Base-by-base conservation (phyloP, 1,140 invertebrate genomes). In the Callitettix versicolor region DNA sequence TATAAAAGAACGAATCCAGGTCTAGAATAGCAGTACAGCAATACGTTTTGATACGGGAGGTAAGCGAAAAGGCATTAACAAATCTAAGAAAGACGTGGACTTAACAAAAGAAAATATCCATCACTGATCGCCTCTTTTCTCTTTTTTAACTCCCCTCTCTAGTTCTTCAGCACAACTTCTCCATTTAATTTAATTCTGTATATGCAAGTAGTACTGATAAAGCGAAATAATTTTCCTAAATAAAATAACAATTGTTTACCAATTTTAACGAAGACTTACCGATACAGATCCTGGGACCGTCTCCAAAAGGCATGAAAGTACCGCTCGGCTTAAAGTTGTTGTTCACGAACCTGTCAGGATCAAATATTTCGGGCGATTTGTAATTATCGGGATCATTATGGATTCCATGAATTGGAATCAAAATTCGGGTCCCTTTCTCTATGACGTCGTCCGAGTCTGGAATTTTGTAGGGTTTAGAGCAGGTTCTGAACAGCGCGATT, bases 191-290 rank as follows among this genome's bases (percentile, higher is more conserved):
- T 9, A 15, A n/a, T n/a, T n/a, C n/a, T n/a, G n/a, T n/a, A n/a
- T n/a, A n/a, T n/a, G n/a, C n/a, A n/a, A n/a, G n/a, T n/a, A n/a
- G n/a, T 52, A 6, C 18, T 14, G 42, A 9, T 26, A 34, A 26
- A 6, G 9, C 7, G 14, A 11, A n/a, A 11, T 6, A 49, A 49
- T n/a, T 5, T n/a, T 24, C 6, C 7, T 30, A 49, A 9, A 15
- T 11, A 24, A 9, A 18, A 15, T 26, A 6, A 7, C 5, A 51
- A n/a, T n/a, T n/a, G n/a, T n/a, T n/a, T n/a, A 14, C 22, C 24
- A 22, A 75, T 73, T 75, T 57, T 82, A 79, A 64, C 81, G 84
- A 58, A 77, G 75, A 33, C 82, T 69, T 0, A 77, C 75, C 2
- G 69, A 82, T 57, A 78, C 79, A 9, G 80, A n/a, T n/a, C n/a